Evolutionary conservation across 2,888 invertebrate genomes (phyloP), one percentile per base, ranked within the genome.

Genomic region (Noctua comes): DNA sequence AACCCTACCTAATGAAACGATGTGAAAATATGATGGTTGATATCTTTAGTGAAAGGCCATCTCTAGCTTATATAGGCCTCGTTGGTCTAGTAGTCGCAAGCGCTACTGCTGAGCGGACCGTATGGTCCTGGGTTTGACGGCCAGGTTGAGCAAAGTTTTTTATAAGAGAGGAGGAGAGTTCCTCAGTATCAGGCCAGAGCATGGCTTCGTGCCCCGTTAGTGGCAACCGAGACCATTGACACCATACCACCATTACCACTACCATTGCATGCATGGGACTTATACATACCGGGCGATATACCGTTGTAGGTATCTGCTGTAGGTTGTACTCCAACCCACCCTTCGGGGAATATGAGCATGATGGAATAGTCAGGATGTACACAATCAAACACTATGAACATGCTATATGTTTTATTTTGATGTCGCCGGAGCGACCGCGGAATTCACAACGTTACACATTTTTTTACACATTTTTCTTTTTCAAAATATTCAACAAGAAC

Each of bases 401-500:
- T 96, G 94, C 96, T 96, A 96, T 96, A 95, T 91, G 92, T 92
- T 95, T 94, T 95, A 95, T 95, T 88, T 89, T 94, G 89, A 92
- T 86, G 93, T 92, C 93, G 93, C 94, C 92, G 92, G 90, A 90
- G 90, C 93, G 91, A 91, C 93, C 91, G 93, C 94, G 91, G 92
- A 93, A 88, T 93, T 93, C 94, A 96, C 96, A 95, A 96, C 95
- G 91, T 93, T 96, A 95, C 96, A 97, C 96, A 94, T 95, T 92
- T 95, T 93, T 91, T 91, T 90, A 86, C 89, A 88, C 93, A 95
- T 94, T 88, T 85, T 90, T 88, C 87, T 92, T 93, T 93, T 95
- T 94, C 94, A 95, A 95, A 92, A 95, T 95, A 94, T 94, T 96
- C 96, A 97, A 97, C 96, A 97, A 97, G 95, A 93, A 95, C 96